Conservation (phyloP, 2,888 invertebrate genomes). For the Tipula vernalis region DNA sequence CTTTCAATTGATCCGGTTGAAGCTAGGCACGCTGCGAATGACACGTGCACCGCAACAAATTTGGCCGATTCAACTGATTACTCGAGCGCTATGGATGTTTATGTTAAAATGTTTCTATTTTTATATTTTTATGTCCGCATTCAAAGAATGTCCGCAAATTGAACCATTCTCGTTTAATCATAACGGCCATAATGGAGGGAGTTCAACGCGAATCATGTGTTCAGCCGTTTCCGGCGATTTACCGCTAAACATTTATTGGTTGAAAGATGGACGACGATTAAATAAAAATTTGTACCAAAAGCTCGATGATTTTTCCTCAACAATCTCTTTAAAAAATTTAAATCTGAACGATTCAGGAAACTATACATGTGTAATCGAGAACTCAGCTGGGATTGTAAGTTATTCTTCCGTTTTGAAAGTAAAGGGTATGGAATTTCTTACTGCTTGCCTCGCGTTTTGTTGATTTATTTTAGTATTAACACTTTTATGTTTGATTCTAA, state of each 20-base stretch:
- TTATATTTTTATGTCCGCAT: conserved; percentile 14
- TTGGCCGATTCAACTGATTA: conserved; percentile 42
- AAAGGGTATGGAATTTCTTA: conserved; percentile 37
- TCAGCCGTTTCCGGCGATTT: conserved; percentile 65
- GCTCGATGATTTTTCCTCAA: conserved; percentile 38
- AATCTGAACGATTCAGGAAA: conserved; percentile 38
- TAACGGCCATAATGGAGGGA: conserved; percentile 39
- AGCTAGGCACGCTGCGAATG: conserved; percentile 48
- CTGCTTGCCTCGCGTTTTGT: not conserved
- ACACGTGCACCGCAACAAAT: conserved; percentile 52
- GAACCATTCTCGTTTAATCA: conserved; percentile 41
- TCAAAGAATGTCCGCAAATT: conserved; percentile 38
- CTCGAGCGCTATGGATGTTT: conserved; percentile 53
- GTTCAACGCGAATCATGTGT: conserved; percentile 44
- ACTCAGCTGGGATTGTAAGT: conserved; percentile 41
- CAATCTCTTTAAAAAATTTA: conserved; percentile 36
- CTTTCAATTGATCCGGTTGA: conserved; percentile 49
- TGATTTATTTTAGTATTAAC: not conserved
- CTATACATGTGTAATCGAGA: conserved; percentile 47
- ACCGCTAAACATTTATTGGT: conserved; percentile 59
- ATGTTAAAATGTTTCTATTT: conserved; percentile 30
- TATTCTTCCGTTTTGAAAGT: conserved; percentile 42
- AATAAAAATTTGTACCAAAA: conserved; percentile 25
- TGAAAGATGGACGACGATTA: conserved; percentile 35
- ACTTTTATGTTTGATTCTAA: not conserved